Conservation (phyloP, 1,140 invertebrate genomes). For the Calliopsis andreniformis region DNA sequence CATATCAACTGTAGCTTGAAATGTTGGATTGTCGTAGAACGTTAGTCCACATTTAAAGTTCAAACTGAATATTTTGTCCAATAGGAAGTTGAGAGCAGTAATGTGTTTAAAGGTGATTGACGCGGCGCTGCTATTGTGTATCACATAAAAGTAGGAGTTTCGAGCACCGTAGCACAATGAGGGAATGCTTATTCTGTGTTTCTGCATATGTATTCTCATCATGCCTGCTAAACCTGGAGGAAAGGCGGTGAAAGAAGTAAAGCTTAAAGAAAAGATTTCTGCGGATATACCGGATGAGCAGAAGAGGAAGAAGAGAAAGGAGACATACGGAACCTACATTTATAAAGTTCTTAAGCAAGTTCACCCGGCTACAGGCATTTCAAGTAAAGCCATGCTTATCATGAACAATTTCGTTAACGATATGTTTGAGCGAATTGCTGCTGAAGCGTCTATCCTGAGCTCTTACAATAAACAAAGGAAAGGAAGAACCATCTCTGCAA, state of each 20-base stretch:
- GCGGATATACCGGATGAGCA: no score
- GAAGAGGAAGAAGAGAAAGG: conserved; percentile 84
- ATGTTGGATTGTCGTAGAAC: no score
- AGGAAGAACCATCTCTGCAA: not conserved
- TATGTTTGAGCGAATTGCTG: conserved; percentile 86
- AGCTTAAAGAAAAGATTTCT: no score
- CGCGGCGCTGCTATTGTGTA: not conserved
- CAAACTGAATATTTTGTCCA: no score
- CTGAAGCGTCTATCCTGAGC: conserved; percentile 85
- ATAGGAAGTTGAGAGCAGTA: not conserved
- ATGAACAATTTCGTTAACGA: conserved; percentile 82
- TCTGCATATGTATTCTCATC: conserved; percentile 82
- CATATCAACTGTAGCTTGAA: no score
- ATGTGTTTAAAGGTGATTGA: not conserved
- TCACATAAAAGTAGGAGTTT: not conserved
- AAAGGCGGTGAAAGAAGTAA: conserved; percentile 66
- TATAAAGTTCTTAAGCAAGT: conserved; percentile 88
- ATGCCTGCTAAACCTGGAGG: conserved; percentile 76
- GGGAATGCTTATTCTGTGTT: conserved; percentile 78
- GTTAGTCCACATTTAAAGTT: no score
- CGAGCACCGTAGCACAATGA: no score
- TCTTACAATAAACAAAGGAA: conserved; percentile 90
- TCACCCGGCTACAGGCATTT: conserved; percentile 83
- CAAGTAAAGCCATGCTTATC: conserved; percentile 81
- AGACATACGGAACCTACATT: conserved; percentile 87